Evolutionary conservation across 2,113 vertebrate species (phyloP), one percentile per base, ranked within the genome.

Genomic region (Peromyscus polionotus): DNA sequence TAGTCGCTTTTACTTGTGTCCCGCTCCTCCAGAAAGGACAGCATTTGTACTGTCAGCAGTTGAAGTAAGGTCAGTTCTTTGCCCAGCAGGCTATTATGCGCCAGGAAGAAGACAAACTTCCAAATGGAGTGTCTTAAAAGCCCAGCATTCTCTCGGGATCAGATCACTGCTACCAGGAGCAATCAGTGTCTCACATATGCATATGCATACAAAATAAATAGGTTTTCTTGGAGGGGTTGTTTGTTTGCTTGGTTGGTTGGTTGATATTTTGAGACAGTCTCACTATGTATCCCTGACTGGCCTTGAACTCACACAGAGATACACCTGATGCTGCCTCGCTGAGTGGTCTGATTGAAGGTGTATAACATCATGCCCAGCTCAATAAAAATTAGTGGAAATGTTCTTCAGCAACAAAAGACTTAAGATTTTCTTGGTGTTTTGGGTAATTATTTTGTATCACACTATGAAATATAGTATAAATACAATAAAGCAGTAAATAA

Each of bases 391-490:
- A 51, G 42, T 51, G 31, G 63, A 90, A 93, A 59, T 73, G 45
- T 75, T 96, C 85, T 77, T 8, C 2, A 73, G 75, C 26, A 84
- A 73, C 86, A 51, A n/a, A 91, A 90, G 81, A 45, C 42, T 80
- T 80, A 76, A 90, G 93, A 88, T 83, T 84, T 93, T 61, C 33
- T 20, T 5, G 13, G 5, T 94, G 5, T 95, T 65, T 48, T 90
- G 9, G 75, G 19, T 70, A 79, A 89, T 87, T 87, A 90, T 92
- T 97, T 92, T 93, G 1, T 94, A 77, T 84, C 59, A 90, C 63
- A 96, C 31, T 92, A 80, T 42, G 84, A 97, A 95, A 79, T 93
- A 42, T 0, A 81, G 28, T 80, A 76, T 45, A 77, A 84, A 51
- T 67, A 68, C 33, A 83, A 67, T 80, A 75, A 77, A 79, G 17